phyloP scores from a whole-genome alignment of 2,113 vertebrate genomes.

The Ammospiza nelsoni region DNA sequence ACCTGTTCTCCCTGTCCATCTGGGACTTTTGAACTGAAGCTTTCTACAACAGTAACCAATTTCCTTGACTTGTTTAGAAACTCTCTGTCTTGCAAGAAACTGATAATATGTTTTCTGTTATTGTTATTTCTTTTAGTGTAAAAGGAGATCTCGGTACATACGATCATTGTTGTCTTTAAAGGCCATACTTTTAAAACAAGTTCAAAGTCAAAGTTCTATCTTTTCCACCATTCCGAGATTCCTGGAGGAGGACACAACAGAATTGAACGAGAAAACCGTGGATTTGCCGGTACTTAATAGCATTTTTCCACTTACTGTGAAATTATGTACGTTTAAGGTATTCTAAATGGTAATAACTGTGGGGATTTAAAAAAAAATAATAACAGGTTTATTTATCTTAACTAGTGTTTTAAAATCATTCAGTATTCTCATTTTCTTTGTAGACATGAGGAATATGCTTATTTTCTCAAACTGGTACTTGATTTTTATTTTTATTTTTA shows the following conservation, averaged over 20 bases:
- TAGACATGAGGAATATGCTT: fast-evolving
- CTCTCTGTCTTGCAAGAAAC: background rate
- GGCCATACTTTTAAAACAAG: slow-evolving; percentile 74
- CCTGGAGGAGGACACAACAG: slow-evolving; percentile 75
- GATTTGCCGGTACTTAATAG: slow-evolving; percentile 74
- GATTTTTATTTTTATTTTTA: background rate
- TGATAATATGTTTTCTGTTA: background rate
- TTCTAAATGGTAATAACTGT: background rate
- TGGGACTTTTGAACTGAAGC: background rate
- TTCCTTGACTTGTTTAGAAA: background rate
- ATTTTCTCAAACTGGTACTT: background rate
- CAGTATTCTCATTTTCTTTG: background rate
- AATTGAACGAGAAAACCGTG: slow-evolving; percentile 59
- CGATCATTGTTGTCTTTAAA: slow-evolving; percentile 80
- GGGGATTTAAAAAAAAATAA: background rate
- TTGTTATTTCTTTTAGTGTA: slow-evolving; percentile 69
- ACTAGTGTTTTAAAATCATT: background rate
- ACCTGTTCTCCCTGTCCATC: background rate
- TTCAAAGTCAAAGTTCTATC: slow-evolving; percentile 48
- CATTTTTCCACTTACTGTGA: background rate
- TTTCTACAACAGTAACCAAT: background rate
- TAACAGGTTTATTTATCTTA: background rate
- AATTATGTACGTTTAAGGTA: background rate
- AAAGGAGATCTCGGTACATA: slow-evolving; percentile 66
- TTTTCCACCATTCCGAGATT: slow-evolving; percentile 80